Evolutionary conservation across 2,113 vertebrate species (phyloP).

Genomic region (Oncorhynchus masou): DNA sequence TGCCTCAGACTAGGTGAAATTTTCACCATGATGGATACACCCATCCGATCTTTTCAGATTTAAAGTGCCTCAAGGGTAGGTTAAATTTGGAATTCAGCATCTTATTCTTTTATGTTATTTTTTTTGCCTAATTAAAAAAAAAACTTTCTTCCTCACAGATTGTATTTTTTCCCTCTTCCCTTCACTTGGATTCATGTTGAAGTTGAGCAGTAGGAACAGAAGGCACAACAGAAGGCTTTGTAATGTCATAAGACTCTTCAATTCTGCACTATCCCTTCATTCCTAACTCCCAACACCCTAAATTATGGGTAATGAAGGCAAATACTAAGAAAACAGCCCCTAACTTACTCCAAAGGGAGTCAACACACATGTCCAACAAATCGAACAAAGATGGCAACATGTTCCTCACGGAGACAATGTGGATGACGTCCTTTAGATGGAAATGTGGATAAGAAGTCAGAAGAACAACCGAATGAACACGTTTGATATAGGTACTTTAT

Average conservation of each 20-base stretch:
- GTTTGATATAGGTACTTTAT: background rate
- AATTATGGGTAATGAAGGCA: background rate
- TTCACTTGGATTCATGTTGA: slow-evolving; percentile 10
- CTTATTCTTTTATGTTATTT: no score
- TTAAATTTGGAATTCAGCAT: no score
- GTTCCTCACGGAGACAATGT: background rate
- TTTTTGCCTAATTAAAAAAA: background rate
- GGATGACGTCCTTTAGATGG: background rate
- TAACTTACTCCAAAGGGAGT: background rate
- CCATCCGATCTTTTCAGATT: no score
- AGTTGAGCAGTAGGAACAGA: background rate
- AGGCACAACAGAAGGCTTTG: background rate
- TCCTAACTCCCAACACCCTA: background rate
- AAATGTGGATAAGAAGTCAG: slow-evolving; percentile 1
- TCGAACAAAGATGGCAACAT: background rate
- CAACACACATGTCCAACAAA: background rate
- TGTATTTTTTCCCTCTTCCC: background rate
- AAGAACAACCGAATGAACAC: background rate
- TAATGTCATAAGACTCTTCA: background rate
- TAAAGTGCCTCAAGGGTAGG: no score
- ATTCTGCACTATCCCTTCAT: background rate
- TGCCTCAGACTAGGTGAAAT: background rate
- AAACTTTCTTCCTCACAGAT: background rate
- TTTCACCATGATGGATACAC: no score
- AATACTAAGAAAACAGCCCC: background rate